Evolutionary conservation across 2,113 vertebrate species (phyloP), one percentile per base, ranked within the genome.

Genomic region (Trematocara stigmaticum): DNA sequence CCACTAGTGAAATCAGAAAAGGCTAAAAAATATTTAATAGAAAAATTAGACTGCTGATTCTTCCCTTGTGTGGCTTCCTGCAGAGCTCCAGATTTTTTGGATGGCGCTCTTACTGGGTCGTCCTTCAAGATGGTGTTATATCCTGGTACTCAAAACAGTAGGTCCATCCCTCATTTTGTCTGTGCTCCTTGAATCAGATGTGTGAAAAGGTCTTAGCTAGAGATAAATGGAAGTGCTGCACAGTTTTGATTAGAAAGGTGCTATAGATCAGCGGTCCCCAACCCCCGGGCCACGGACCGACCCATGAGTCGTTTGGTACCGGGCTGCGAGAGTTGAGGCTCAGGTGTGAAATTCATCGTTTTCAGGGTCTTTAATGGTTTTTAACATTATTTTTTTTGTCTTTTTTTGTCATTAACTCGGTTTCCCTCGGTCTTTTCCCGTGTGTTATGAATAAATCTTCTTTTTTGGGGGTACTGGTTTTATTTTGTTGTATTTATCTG

Each of bases 81-180:
- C 88, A 99, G 98, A 98, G 96, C 92, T 98, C 97, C 85, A 96
- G 98, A 13, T 99, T 99, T 91, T 98, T 99, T 91, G 97, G 98
- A 49, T 99, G 98, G 98, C 97, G 96, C 20, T 96, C 97, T 59
- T 97, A 96, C 92, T 99, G 99, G 98, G 96, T 98, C 35, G 96
- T 98, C 59, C 95, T 99, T 66, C 98, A 98, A 85, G 97, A 98
- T 18, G 99, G 98, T 83, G 98, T 98, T 85, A 93, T 99, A 82
- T 99, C 98, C 10, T 99, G 98, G 99, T 99, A 97, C 91, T 96
- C 96, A 8, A 99, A 98, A 94, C 98, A 99, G 98, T 99, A 96
- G 96, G 98, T 97, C 80, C 8, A 6, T 34, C 69, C 84, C 51
- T 64, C 10, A 59, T 35, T 23, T 85, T 52, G 18, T 9, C 52